These are phyloP conservation scores for Cephus rjabovi DNA, from an alignment of 2,888 invertebrate genomes.

Conservation along the genomic window DNA sequence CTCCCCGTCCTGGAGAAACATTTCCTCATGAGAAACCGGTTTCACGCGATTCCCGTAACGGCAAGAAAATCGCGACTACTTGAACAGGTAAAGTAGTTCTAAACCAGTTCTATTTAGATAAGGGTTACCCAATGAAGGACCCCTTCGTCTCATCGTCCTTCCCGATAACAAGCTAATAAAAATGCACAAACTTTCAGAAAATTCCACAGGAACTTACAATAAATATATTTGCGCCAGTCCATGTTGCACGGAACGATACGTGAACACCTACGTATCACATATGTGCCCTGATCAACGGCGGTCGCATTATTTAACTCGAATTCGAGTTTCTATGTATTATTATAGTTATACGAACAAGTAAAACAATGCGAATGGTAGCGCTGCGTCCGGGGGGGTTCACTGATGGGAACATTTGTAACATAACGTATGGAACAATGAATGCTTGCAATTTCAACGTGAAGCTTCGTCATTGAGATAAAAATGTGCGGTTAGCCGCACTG, in stretches of 20 bases:
- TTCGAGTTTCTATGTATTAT: not conserved
- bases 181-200: not conserved
- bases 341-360: not conserved
- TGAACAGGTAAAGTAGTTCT: not conserved
- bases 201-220: not conserved
- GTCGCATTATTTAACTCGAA: not conserved
- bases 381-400: not conserved
- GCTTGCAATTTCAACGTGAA: not conserved
- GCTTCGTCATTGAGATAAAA: not conserved
- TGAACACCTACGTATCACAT: not conserved
- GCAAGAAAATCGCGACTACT: not conserved
- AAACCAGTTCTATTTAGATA: not conserved
- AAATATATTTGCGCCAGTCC: not conserved
- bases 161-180: not conserved
- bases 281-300: not conserved
- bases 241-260: not conserved
- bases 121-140: not conserved
- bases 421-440: not conserved
- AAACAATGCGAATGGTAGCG: not conserved
- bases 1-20: not conserved
- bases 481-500: not conserved
- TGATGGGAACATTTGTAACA: not conserved
- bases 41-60: not conserved
- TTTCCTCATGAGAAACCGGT: constrained; percentile 8
- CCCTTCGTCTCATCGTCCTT: not conserved